Evolutionary conservation across 1,140 invertebrate genomes (phyloP).

Genomic region (Drosophila nikananu): DNA sequence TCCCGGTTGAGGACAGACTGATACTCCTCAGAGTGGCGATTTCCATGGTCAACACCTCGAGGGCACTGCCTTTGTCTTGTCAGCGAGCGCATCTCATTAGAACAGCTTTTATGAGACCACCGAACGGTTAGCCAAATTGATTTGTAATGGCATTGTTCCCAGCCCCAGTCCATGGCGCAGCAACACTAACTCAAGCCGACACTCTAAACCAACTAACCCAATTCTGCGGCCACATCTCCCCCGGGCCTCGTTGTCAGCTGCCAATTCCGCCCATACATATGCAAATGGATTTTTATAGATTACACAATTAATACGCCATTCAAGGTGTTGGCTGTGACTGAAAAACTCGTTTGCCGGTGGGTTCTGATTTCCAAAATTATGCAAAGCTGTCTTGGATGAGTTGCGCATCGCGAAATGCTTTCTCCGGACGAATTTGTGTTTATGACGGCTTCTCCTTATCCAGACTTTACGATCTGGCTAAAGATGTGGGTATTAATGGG

Average conservation of each 20-base stretch:
- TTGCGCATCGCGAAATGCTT: slow-evolving; percentile 42
- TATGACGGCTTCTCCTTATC: slow-evolving; percentile 43
- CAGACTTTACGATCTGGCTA: slow-evolving; percentile 14
- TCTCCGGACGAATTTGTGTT: slow-evolving; percentile 51
- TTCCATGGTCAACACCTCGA: slow-evolving; percentile 46
- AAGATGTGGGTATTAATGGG: slow-evolving; percentile 38
- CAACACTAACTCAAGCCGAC: slow-evolving; percentile 28
- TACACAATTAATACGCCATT: slow-evolving; percentile 56
- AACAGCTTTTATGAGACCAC: slow-evolving; percentile 24
- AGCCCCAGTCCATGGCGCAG: slow-evolving; percentile 1
- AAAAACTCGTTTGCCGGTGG: slow-evolving; percentile 40
- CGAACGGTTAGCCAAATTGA: slow-evolving; percentile 40
- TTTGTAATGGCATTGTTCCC: slow-evolving; percentile 51
- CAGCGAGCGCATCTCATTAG: slow-evolving; percentile 40
- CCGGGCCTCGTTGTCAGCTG: slow-evolving; percentile 30
- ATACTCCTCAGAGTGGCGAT: slow-evolving; percentile 12
- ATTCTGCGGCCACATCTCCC: slow-evolving; percentile 38
- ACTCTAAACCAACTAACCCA: slow-evolving; percentile 48
- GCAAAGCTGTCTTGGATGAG: slow-evolving; percentile 26
- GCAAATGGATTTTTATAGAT: slow-evolving; percentile 62
- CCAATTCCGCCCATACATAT: slow-evolving; percentile 54
- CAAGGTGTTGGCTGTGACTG: slow-evolving; percentile 27
- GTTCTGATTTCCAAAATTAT: slow-evolving; percentile 51
- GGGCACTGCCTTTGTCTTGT: slow-evolving; percentile 23
- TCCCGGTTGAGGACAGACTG: slow-evolving; percentile 41